phyloP scores from a whole-genome alignment of 1,140 invertebrate genomes.

The Apis florea region DNA sequence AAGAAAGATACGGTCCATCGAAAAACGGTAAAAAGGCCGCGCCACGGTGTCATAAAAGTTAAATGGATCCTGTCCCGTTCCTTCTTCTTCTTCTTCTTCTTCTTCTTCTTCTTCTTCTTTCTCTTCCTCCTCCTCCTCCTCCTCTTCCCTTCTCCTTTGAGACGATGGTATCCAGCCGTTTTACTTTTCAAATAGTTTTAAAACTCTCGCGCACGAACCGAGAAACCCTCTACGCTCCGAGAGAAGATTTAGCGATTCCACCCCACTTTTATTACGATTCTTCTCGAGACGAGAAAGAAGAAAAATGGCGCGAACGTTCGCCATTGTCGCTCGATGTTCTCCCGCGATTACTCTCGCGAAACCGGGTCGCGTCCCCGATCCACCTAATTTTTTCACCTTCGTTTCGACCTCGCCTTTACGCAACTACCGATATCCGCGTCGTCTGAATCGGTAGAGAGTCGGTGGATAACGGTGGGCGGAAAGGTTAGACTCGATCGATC shows the following conservation, averaged over 20 bases:
- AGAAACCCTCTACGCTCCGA: constrained; percentile 21
- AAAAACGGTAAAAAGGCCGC: constrained; percentile 46
- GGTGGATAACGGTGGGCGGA: too few species aligned
- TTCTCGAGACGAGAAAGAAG: neutral
- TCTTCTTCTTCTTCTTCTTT: too few species aligned
- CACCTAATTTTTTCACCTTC: neutral
- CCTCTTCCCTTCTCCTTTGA: neutral
- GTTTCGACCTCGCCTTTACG: too few species aligned
- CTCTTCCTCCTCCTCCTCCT: neutral
- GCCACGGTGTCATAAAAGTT: constrained; percentile 59
- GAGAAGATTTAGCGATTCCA: constrained; percentile 48
- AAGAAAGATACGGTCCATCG: constrained; percentile 45
- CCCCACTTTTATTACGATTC: constrained; percentile 32
- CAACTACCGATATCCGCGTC: too few species aligned
- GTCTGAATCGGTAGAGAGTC: too few species aligned
- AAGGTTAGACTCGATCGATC: neutral
- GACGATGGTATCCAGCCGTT: constrained; percentile 38
- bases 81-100: neutral
- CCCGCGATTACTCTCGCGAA: neutral
- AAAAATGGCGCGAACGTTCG: neutral
- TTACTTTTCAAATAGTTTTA: constrained; percentile 53
- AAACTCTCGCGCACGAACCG: constrained; percentile 16
- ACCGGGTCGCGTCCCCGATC: neutral
- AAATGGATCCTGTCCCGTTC: constrained; percentile 57
- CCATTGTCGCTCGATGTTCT: neutral